Conservation (phyloP, 2,113 vertebrate species). For the Melanerpes aurifrons region DNA sequence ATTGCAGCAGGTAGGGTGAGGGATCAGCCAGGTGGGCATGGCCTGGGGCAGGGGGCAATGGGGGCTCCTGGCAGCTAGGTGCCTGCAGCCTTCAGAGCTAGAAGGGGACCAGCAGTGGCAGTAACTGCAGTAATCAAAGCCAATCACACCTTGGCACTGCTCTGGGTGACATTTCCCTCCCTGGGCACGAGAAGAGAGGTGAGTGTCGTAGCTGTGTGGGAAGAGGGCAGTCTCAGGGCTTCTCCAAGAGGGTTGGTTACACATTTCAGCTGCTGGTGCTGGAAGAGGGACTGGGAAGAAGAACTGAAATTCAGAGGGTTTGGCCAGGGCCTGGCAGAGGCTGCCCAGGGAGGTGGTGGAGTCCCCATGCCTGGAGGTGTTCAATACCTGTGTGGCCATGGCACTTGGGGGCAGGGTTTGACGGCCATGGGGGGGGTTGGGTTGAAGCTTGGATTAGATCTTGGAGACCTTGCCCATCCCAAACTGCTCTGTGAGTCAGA, state of each 20-base stretch:
- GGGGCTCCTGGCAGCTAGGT: not conserved
- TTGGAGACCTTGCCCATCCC: too few relatives aligned
- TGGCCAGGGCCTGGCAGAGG: too few relatives aligned
- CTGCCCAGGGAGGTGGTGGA: too few relatives aligned
- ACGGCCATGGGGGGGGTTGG: too few relatives aligned
- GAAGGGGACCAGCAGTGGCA: not conserved
- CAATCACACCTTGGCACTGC: not conserved
- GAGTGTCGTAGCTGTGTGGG: not conserved
- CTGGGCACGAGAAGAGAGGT: not conserved
- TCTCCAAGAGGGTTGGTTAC: not conserved
- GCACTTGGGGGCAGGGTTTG: too few relatives aligned
- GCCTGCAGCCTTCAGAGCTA: not conserved
- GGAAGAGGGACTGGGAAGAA: not conserved
- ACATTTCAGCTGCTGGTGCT: not conserved
- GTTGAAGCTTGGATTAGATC: too few relatives aligned
- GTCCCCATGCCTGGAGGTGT: too few relatives aligned
- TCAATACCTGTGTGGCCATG: too few relatives aligned
- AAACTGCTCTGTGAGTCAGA: not conserved
- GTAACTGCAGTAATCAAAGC: not conserved
- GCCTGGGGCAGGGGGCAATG: accelerated
- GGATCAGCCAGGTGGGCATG: not conserved
- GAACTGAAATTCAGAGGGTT: not conserved
- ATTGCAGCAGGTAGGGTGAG: not conserved
- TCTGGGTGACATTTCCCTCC: not conserved
- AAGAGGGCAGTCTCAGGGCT: not conserved